A percentile compares a stretch with the other conserved stretches of the same genome.
phyloP scores from a whole-genome alignment of 2,888 invertebrate species.

The Phengaris arion region DNA sequence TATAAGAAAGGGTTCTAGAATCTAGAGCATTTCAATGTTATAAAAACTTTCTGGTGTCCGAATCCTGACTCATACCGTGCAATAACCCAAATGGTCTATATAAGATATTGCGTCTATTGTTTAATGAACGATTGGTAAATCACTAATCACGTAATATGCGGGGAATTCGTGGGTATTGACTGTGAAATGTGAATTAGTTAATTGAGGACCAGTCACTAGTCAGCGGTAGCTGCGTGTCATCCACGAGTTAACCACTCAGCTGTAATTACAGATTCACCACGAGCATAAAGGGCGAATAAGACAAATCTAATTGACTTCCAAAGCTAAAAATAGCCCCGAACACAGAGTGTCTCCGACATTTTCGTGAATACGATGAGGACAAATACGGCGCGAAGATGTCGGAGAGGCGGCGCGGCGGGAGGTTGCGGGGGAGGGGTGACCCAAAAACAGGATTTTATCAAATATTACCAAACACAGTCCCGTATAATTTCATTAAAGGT shows the following conservation, averaged over 20 bases:
- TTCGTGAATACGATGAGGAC: not conserved
- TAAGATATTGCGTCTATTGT: too few species aligned
- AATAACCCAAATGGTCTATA: too few species aligned
- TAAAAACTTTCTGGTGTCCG: too few species aligned
- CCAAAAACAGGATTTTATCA: conserved; percentile 8
- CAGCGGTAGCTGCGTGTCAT: not conserved
- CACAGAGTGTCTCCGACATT: not conserved
- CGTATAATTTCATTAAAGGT: not conserved
- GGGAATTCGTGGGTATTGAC: not conserved
- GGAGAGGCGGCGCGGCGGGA: not conserved
- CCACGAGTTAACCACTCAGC: not conserved
- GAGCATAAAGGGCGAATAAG: not conserved
- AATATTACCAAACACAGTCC: not conserved
- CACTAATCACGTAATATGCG: not conserved
- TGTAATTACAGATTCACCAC: not conserved
- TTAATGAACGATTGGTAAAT: too few species aligned
- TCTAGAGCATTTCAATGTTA: too few species aligned
- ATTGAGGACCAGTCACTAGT: too few species aligned
- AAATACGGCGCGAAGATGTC: not conserved
- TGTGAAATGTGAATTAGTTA: too few species aligned
- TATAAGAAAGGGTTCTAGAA: too few species aligned
- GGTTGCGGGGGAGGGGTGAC: not conserved
- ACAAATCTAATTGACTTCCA: not conserved
- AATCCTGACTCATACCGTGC: too few species aligned
- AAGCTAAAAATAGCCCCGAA: not conserved